These are phyloP conservation scores for Nymphalis polychloros DNA, from an alignment of 2,888 invertebrate species.

Conservation along the genomic window DNA sequence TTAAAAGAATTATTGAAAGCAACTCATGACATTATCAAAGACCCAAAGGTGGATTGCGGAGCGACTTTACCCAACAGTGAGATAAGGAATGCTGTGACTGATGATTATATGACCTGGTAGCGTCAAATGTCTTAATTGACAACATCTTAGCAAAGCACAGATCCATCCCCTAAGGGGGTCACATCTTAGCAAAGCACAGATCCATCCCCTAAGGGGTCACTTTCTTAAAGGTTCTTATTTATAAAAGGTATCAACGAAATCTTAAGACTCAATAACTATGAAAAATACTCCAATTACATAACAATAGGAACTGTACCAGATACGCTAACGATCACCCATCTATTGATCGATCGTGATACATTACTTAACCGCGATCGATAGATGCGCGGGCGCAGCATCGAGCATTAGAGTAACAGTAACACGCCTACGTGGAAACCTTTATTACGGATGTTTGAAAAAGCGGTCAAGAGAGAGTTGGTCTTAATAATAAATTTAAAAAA, in stretches of 20 bases:
- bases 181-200: too few species aligned
- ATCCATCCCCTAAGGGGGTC: too few species aligned
- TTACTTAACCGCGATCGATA: conserved; percentile 28
- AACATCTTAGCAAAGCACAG: too few species aligned
- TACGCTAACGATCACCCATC: conserved; percentile 20
- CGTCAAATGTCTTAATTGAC: too few species aligned
- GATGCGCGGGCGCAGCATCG: conserved; percentile 26
- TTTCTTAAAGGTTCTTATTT: too few species aligned
- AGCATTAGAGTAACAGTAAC: conserved; percentile 32
- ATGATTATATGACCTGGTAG: too few species aligned
- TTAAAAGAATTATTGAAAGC: too few species aligned
- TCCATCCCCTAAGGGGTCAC: too few species aligned
- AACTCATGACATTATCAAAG: too few species aligned
- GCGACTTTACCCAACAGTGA: too few species aligned
- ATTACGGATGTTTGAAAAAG: conserved; percentile 17
- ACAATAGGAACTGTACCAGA: conserved; percentile 13
- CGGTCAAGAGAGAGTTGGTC: conserved; percentile 10
- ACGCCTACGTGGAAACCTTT: conserved; percentile 33
- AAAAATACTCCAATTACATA: conserved; percentile 16
- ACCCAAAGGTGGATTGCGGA: too few species aligned
- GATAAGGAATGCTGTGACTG: too few species aligned
- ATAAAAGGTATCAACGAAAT: background rate
- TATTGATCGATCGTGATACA: conserved; percentile 18
- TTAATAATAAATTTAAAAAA: background rate
- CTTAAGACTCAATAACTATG: background rate